A percentile compares a stretch with the other conserved stretches of the same genome.
Conservation (phyloP, 2,888 invertebrate genomes). For the Autographa gamma region DNA sequence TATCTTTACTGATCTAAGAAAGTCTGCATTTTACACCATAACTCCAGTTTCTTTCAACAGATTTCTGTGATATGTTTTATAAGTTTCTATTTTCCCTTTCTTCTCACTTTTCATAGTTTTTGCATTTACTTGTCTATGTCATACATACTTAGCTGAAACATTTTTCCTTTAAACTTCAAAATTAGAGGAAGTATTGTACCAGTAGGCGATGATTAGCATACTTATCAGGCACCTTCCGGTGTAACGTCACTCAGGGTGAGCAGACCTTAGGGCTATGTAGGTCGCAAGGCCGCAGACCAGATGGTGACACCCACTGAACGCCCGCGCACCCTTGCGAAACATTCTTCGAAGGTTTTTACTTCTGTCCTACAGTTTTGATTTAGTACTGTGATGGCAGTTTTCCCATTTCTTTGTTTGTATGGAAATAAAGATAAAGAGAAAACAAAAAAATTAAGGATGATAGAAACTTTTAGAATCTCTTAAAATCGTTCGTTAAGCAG, state of each 20-base stretch:
- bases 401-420: not conserved
- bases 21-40: too few species aligned
- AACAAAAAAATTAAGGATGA: too few species aligned
- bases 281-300: constrained; percentile 76
- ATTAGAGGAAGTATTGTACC: constrained; percentile 7
- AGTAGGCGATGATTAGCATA: constrained; percentile 54
- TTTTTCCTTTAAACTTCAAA: not conserved
- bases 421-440: not conserved
- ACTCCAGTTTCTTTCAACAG: too few species aligned
- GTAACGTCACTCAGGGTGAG: constrained; percentile 61
- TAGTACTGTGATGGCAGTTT: constrained; percentile 18
- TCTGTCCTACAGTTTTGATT: constrained; percentile 44
- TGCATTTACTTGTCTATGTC: not conserved
- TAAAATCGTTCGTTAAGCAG: too few species aligned
- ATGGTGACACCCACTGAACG: constrained; percentile 76
- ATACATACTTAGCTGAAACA: not conserved
- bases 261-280: constrained; percentile 66
- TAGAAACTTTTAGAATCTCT: too few species aligned
- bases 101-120: not conserved
- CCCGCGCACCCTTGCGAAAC: constrained; percentile 69
- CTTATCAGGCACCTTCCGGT: constrained; percentile 52
- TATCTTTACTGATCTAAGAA: too few species aligned
- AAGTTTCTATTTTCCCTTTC: not conserved
- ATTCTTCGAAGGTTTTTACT: constrained; percentile 53
- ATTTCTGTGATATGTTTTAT: too few species aligned